These are phyloP conservation scores for Macrosteles quadrilineatus DNA, from an alignment of 1,140 invertebrate genomes.

Conservation along the genomic window DNA sequence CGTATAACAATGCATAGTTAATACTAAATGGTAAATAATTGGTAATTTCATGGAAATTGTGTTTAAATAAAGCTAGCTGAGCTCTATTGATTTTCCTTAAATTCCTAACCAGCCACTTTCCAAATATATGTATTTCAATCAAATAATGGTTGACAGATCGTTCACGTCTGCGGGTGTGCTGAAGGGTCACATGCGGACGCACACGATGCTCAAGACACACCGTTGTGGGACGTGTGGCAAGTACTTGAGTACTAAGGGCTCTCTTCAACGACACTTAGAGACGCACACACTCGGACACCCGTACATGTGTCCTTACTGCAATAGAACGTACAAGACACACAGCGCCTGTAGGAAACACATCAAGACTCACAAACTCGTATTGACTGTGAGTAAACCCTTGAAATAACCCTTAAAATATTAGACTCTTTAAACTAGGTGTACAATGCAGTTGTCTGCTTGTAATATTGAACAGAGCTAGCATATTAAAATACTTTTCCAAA, in stretches of 20 bases:
- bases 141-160: slow-evolving; percentile 44
- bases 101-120: slow-evolving; percentile 30
- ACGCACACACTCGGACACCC: slow-evolving; percentile 61
- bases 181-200: slow-evolving; percentile 62
- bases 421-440: too few relatives aligned
- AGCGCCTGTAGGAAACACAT: slow-evolving; percentile 71
- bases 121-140: too few relatives aligned
- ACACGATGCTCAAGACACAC: slow-evolving; percentile 53
- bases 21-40: too few relatives aligned
- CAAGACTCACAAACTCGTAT: slow-evolving; percentile 55
- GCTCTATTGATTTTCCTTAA: too few relatives aligned
- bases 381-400: not conserved
- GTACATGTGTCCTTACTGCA: slow-evolving; percentile 72
- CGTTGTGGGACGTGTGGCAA: slow-evolving; percentile 53
- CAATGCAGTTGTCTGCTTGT: too few relatives aligned
- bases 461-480: too few relatives aligned
- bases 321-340: slow-evolving; percentile 68
- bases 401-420: too few relatives aligned
- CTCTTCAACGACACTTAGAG: slow-evolving; percentile 64
- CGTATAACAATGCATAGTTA: too few relatives aligned
- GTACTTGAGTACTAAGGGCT: slow-evolving; percentile 63
- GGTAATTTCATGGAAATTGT: too few relatives aligned
- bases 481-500: too few relatives aligned
- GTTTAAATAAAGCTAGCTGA: too few relatives aligned
- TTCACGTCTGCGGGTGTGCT: slow-evolving; percentile 66